Evolutionary conservation across 2,888 invertebrate species (phyloP), one percentile per base, ranked within the genome.

Genomic region (Cabera pusaria): DNA sequence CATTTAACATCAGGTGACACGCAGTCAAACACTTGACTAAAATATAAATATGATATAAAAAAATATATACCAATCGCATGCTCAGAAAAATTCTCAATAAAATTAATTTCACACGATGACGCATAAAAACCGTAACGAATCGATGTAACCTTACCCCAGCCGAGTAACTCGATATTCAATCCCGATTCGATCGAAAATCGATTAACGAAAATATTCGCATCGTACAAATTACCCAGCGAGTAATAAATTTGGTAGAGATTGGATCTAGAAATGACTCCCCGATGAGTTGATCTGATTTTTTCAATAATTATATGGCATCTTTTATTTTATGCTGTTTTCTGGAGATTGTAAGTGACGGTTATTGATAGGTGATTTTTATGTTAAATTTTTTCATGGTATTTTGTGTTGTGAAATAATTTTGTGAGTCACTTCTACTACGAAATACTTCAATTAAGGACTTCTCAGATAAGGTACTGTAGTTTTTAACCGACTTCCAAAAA

Each of bases 201-300:
- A 19, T 33, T 33, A 24, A 33, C 12, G 18, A 6, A 16, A 14
- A 20, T 19, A 29, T 22, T 16, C 28, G 22, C 29, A 21, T 22
- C n/a, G 16, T 20, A 22, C 24, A 39, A 22, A 22, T 32, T 22
- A 27, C 9, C 23, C 32, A 27, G 23, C 9, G 5, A 16, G 20
- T 25, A 19, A 31, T 37, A 36, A 38, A 40, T 27, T 33, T 19
- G 3, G 23, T 21, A 38, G 33, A 24, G 41, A 44, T 44, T 41
- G 44, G 44, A 45, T 45, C 45, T 39, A 7, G 25, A 48, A 49
- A 42, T 28, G 27, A 38, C n/a, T 28, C 48, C 23, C 41, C 10
- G 40, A 35, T 35, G 34, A 39, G 34, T 21, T 20, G 29, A 22
- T 26, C 31, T 22, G 18, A 26, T 35, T 35, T 16, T 16, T 9